These are phyloP conservation scores for Fragum sueziense DNA, from an alignment of 2,888 invertebrate genomes.

Conservation along the genomic window DNA sequence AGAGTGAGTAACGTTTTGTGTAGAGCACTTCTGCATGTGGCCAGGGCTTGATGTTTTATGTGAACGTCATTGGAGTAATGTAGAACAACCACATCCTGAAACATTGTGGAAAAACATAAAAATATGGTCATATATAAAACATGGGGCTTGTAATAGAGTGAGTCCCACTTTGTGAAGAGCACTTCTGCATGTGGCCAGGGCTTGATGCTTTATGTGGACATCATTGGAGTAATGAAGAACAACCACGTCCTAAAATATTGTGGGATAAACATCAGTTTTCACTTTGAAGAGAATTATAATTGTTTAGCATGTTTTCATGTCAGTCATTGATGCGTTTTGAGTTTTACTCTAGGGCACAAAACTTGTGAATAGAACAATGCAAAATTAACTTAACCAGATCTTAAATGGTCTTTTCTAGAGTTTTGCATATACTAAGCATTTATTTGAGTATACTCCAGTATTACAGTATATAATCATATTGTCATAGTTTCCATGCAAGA, in stretches of 20 bases:
- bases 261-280: too few species aligned
- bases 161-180: conserved; percentile 84
- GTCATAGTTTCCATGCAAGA: too few species aligned
- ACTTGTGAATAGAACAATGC: too few species aligned
- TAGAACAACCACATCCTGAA: conserved; percentile 83
- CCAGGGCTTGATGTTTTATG: conserved; percentile 83
- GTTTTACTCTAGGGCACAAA: too few species aligned
- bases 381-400: too few species aligned
- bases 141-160: conserved; percentile 84
- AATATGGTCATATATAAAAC: conserved; percentile 82
- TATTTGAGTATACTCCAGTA: too few species aligned
- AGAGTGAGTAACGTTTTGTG: conserved; percentile 84
- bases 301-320: too few species aligned
- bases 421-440: too few species aligned
- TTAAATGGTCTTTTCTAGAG: too few species aligned
- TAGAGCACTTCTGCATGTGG: conserved; percentile 84
- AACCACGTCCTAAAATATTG: conserved; percentile 82
- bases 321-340: too few species aligned
- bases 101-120: conserved; percentile 84
- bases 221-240: conserved; percentile 83
- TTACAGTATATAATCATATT: too few species aligned
- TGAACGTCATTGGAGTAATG: conserved; percentile 83
- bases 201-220: conserved; percentile 82
- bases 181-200: conserved; percentile 84
- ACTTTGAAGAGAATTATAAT: too few species aligned